Conservation (phyloP, 2,888 invertebrate species). For the Zelleria hepariella region DNA sequence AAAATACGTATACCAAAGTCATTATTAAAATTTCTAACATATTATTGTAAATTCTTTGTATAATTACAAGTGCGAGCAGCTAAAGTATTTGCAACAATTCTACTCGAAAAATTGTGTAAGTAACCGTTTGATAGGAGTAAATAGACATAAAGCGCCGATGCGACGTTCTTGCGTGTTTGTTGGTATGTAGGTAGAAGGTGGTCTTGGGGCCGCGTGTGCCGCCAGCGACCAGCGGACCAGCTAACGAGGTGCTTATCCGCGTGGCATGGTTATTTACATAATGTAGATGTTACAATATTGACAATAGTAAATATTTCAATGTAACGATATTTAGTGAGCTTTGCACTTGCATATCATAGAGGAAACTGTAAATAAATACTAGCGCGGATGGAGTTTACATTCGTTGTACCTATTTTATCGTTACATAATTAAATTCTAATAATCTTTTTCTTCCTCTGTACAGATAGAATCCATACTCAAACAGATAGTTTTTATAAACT, state of each 20-base stretch:
- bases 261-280: conserved; percentile 16
- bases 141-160: neutral
- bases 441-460: neutral
- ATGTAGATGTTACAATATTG: conserved; percentile 48
- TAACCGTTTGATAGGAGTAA: conserved; percentile 32
- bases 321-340: conserved; percentile 67
- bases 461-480: neutral
- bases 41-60: conserved; percentile 59
- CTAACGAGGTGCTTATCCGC: conserved; percentile 21
- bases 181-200: too few species aligned
- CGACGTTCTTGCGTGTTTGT: too few species aligned
- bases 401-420: neutral
- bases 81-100: conserved; percentile 48
- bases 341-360: conserved; percentile 71
- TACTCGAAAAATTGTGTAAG: conserved; percentile 45
- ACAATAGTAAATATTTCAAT: conserved; percentile 32
- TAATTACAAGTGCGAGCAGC: conserved; percentile 70
- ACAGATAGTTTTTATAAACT: neutral
- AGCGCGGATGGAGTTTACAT: neutral
- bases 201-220: too few species aligned
- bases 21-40: conserved; percentile 58
- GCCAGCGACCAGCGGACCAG: neutral
- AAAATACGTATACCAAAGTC: conserved; percentile 66
- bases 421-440: neutral
- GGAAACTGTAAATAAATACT: conserved; percentile 63